Evolutionary conservation across 2,888 invertebrate species (phyloP).

Genomic region (Metopia argyrocephala): DNA sequence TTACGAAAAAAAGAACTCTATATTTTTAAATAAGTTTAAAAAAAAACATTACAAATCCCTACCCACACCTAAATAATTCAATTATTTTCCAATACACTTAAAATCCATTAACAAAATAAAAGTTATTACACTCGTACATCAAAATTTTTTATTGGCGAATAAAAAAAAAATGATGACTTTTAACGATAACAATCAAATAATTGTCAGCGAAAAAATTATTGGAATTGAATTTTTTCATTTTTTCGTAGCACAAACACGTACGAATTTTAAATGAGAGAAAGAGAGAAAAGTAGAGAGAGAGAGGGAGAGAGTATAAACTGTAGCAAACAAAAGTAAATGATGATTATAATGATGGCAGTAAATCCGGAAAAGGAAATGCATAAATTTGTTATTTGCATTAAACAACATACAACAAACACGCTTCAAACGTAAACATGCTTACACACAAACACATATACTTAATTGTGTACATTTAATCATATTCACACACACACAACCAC

Average conservation of each 20-base stretch:
- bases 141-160: constrained; percentile 30
- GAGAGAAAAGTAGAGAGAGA: too few species aligned
- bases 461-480: too few species aligned
- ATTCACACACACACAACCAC: neutral
- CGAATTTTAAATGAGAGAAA: constrained; percentile 36
- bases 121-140: neutral
- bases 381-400: constrained; percentile 73
- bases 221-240: neutral
- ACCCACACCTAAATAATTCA: neutral
- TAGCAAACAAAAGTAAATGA: constrained; percentile 30
- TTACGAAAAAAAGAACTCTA: too few species aligned
- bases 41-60: too few species aligned
- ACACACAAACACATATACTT: neutral
- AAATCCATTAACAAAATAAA: neutral
- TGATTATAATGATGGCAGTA: constrained; percentile 33
- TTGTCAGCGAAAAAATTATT: constrained; percentile 32
- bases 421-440: neutral
- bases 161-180: neutral
- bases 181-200: constrained; percentile 58
- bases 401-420: constrained; percentile 44
- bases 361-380: constrained; percentile 67
- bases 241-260: constrained; percentile 55
- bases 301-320: too few species aligned
- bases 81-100: neutral
- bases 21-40: too few species aligned